Base-by-base conservation (phyloP, 2,888 invertebrate genomes). In the Leptinotarsa peninsularis region DNA sequence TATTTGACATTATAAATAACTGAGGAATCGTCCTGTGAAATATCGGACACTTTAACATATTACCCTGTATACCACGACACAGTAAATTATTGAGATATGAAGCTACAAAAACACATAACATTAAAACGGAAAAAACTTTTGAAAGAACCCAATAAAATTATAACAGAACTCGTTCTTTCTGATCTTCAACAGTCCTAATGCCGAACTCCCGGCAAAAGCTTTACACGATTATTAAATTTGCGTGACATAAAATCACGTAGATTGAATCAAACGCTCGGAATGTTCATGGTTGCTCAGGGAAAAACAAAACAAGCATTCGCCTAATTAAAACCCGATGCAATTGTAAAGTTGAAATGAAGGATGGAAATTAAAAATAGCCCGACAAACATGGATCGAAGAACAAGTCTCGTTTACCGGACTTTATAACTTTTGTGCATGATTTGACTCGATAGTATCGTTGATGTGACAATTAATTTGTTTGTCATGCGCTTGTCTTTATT, bases 301-400 rank as follows among this genome's bases (percentile, higher is more conserved):
- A 81, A 82, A 81, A 81, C 74, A 74, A 76, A 77, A 70, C 54
- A 76, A 80, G 76, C 81, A 78, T 82, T 82, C 81, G 81, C 81
- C 80, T 83, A 83, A 84, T 84, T 84, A 84, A 83, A 83, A 80
- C 78, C 79, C 76, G 58, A 70, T 70, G 81, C 80, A 80, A 82
- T 83, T 82, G 82, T 81, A 80, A 81, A 83, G 79, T 77, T 81
- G 76, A 81, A 81, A 77, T 79, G 81, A 82, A 82, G 80, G 80
- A 81, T 79, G 81, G 80, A 83, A 84, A 84, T 83, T 83, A 83
- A 83, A 83, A 84, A 84, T 84, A 82, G 81, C 80, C 75, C 66
- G 79, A 83, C 83, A 81, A 82, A 83, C 82, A 82, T 83, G 83
- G 82, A 67, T 74, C 70, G 80, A 77, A 78, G 81, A 82, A 81